A percentile compares a stretch with the other conserved stretches of the same genome.
Conservation (phyloP, 2,888 invertebrate genomes). For the Beris chalybata region DNA sequence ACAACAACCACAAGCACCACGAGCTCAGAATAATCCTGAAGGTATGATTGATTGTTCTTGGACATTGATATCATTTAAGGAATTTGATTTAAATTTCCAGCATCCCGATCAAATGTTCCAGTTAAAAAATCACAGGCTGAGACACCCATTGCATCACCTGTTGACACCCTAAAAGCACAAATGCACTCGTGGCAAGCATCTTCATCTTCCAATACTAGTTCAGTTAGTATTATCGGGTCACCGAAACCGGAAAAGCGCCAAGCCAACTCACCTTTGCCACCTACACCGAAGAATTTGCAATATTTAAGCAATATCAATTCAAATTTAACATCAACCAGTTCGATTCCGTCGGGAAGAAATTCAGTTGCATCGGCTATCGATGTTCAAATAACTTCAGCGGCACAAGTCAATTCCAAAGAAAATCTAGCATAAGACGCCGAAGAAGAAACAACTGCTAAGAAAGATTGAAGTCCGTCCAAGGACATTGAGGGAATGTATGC, state of each 20-base stretch:
- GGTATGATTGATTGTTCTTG: conserved; percentile 8
- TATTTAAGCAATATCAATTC: conserved; percentile 51
- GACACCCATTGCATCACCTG: conserved; percentile 60
- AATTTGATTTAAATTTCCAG: conserved; percentile 8
- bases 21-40: conserved; percentile 20
- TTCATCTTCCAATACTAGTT: conserved; percentile 71
- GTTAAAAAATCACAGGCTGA: conserved; percentile 37
- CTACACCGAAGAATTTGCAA: conserved; percentile 63
- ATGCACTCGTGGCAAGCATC: conserved; percentile 69
- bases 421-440: conserved; percentile 47
- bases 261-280: conserved; percentile 85
- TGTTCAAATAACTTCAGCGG: conserved; percentile 39
- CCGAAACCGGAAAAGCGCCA: conserved; percentile 89
- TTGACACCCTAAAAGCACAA: conserved; percentile 65
- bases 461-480: conserved; percentile 62
- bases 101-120: conserved; percentile 20
- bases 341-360: conserved; percentile 48
- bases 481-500: conserved; percentile 90
- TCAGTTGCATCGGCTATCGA: conserved; percentile 56
- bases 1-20: conserved; percentile 49
- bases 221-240: conserved; percentile 75
- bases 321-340: conserved; percentile 50
- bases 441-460: conserved; percentile 53
- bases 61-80: conserved; percentile 2
- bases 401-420: conserved; percentile 54